Percentiles rank a stretch among this genome's conserved stretches.
These are phyloP conservation scores for Drosophila trapezifrons DNA, from an alignment of 1,140 invertebrate species.

Conservation along the genomic window DNA sequence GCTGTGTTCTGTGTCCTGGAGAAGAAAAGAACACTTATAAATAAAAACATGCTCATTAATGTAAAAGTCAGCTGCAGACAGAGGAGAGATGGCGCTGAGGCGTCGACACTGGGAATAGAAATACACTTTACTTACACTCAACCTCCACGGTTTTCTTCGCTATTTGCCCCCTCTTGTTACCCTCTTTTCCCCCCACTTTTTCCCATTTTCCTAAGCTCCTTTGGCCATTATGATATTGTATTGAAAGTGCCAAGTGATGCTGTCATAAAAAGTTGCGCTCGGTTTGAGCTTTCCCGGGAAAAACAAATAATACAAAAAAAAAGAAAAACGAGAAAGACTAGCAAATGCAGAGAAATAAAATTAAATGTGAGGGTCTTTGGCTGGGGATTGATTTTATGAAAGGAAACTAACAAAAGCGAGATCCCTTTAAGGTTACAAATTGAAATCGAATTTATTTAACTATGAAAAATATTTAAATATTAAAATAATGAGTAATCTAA, in stretches of 20 bases:
- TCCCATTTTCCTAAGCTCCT: slow-evolving; percentile 31
- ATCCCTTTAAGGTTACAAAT: background rate
- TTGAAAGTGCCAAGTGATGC: slow-evolving; percentile 71
- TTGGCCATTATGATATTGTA: slow-evolving; percentile 74
- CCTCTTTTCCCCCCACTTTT: background rate
- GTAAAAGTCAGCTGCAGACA: slow-evolving; percentile 65
- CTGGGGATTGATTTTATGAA: background rate
- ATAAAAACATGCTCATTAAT: slow-evolving; percentile 82
- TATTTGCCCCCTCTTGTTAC: no score
- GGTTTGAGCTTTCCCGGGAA: slow-evolving; percentile 37
- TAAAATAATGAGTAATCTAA: no score
- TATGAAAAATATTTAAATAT: no score
- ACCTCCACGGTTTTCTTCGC: background rate
- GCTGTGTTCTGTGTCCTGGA: slow-evolving; percentile 7
- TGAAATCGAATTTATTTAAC: no score
- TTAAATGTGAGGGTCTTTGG: slow-evolving; percentile 22
- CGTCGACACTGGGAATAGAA: slow-evolving; percentile 43
- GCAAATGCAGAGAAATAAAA: slow-evolving; percentile 11
- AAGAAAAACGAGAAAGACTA: background rate
- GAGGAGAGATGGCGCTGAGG: slow-evolving; percentile 27
- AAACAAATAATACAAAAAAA: background rate
- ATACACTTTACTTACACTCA: slow-evolving; percentile 67
- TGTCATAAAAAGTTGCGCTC: slow-evolving; percentile 47
- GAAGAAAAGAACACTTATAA: slow-evolving; percentile 70
- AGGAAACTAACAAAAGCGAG: background rate